phyloP scores from a whole-genome alignment of 64 coral and sea anemone species.

The Hydrozoanthus tunicans region DNA sequence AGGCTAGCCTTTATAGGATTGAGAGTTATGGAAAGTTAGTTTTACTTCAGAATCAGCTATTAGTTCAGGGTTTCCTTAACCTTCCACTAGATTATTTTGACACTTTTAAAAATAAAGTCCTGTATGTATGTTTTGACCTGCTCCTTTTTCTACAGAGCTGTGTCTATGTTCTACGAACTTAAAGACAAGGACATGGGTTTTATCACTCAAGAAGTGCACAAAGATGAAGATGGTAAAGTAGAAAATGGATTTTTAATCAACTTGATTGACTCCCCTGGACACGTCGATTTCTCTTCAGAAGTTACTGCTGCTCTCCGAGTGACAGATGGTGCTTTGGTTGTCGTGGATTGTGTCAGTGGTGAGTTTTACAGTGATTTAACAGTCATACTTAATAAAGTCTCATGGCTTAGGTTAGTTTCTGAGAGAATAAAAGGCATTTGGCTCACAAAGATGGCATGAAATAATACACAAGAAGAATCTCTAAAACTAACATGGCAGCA shows the following conservation, averaged over 20 bases:
- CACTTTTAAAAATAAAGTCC: too few species aligned
- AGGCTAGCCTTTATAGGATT: too few species aligned
- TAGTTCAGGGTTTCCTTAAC: too few species aligned
- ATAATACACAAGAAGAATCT: too few species aligned
- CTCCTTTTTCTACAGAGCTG: conserved; percentile 60
- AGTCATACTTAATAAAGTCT: too few species aligned
- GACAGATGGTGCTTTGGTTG: conserved; percentile 95
- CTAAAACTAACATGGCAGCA: too few species aligned
- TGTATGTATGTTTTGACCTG: neutral
- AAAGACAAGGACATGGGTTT: conserved; percentile 57
- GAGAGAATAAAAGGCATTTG: too few species aligned
- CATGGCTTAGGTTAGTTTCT: too few species aligned
- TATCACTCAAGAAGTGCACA: conserved; percentile 58
- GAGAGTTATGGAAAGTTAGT: too few species aligned
- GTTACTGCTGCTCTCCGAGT: conserved; percentile 97
- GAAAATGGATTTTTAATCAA: conserved; percentile 89
- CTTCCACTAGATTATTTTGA: too few species aligned
- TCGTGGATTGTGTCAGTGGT: conserved; percentile 96
- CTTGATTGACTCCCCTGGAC: conserved; percentile 95
- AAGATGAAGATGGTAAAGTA: conserved; percentile 20
- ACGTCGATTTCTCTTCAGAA: conserved; percentile 98
- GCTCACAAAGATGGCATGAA: too few species aligned
- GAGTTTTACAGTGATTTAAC: conserved; percentile 1
- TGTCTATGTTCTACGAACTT: conserved; percentile 97
- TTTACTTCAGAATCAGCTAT: too few species aligned